Percentiles rank a stretch among this genome's conserved stretches.
Conservation (phyloP, 37 sponge, comb jelly and placozoan genomes). For the Diacarnus erythraeanus region DNA sequence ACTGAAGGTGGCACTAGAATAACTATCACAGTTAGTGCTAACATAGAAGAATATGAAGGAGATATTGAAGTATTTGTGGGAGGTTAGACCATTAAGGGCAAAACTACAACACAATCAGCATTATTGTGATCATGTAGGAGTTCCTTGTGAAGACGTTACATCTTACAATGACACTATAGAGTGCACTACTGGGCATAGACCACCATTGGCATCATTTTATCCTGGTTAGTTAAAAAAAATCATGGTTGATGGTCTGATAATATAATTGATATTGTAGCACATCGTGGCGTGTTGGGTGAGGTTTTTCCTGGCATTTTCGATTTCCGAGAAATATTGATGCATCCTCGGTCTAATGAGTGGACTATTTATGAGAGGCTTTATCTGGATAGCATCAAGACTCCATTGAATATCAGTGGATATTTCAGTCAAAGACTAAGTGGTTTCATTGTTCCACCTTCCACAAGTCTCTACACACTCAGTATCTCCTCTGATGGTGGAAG, state of each 20-base stretch:
- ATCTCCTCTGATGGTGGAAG: constrained; percentile 65
- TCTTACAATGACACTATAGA: constrained; percentile 12
- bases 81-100: constrained; percentile 26
- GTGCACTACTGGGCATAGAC: constrained; percentile 63
- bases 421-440: constrained; percentile 58
- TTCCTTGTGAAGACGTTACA: constrained; percentile 61
- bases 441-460: constrained; percentile 79
- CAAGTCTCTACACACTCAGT: constrained; percentile 59
- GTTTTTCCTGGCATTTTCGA: neutral
- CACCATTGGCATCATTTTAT: constrained; percentile 7
- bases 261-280: constrained; percentile 28
- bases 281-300: constrained; percentile 59
- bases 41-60: constrained; percentile 3
- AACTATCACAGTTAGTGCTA: constrained; percentile 29
- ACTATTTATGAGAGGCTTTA: constrained; percentile 12
- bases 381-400: neutral
- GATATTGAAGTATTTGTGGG: constrained; percentile 45
- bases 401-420: constrained; percentile 34
- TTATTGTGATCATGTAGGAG: constrained; percentile 43
- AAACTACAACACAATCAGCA: too few species aligned
- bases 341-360: neutral
- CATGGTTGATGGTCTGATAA: neutral
- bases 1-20: constrained; percentile 65
- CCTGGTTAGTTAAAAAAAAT: constrained; percentile 39
- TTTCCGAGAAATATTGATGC: neutral